Conservation (phyloP, 2,797 vertebrate species). For the Takifugu rubripes region DNA sequence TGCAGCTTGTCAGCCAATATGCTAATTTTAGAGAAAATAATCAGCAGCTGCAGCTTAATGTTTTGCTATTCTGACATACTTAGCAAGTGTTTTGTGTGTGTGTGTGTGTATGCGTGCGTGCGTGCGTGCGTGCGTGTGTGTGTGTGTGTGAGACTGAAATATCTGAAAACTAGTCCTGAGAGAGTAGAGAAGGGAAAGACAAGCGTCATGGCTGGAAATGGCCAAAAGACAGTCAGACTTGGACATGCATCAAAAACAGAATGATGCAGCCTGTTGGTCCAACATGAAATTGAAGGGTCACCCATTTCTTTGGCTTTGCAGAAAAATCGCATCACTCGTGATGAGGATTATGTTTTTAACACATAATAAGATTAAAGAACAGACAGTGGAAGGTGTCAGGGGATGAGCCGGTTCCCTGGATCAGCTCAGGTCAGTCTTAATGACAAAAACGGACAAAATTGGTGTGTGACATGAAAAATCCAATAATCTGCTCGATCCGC, state of each 20-base stretch:
- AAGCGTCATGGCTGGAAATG: no score
- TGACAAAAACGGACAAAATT: neutral
- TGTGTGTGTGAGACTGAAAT: no score
- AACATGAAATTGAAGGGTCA: neutral
- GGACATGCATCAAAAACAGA: slow-evolving; percentile 4
- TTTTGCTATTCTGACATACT: neutral
- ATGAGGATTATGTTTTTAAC: no score
- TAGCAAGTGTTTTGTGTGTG: neutral
- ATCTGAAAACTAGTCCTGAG: no score
- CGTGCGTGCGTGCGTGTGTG: neutral
- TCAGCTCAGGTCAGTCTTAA: neutral
- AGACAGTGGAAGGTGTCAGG: neutral
- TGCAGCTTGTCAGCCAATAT: no score
- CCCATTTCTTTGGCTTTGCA: slow-evolving; percentile 13
- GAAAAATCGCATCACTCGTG: neutral
- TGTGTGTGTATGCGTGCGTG: no score
- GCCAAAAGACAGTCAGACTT: no score
- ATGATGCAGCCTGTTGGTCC: slow-evolving; percentile 13
- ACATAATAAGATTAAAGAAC: slow-evolving; percentile 6
- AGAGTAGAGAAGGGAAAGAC: no score
- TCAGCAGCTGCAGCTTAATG: neutral
- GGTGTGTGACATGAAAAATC: neutral
- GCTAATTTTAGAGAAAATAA: no score
- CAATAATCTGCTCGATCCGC: neutral
- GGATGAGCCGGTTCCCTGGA: neutral